Evolutionary conservation across 2,113 vertebrate genomes (phyloP).

Genomic region (Hemibagrus wyckioides): DNA sequence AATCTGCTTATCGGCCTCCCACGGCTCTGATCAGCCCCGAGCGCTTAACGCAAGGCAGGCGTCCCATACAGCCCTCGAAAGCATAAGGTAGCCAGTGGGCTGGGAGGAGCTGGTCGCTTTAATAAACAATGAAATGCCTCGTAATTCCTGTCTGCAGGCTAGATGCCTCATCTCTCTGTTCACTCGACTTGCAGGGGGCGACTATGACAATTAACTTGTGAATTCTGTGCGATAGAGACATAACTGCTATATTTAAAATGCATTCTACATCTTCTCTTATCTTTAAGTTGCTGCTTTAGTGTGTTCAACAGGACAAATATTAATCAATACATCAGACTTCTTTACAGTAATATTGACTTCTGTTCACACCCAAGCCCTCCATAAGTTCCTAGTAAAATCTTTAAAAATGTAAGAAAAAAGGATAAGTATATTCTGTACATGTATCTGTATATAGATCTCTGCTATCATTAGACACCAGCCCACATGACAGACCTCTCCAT

Average conservation of each 20-base stretch:
- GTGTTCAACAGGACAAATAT: neutral
- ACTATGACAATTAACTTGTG: neutral
- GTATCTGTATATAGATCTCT: neutral
- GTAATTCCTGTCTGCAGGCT: slow-evolving; percentile 27
- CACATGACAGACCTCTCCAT: neutral
- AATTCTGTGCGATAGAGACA: neutral
- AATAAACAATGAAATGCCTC: slow-evolving; percentile 59
- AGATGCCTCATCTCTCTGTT: neutral
- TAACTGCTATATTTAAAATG: neutral
- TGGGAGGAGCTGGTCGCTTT: slow-evolving; percentile 54
- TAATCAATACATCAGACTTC: neutral
- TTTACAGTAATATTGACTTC: neutral
- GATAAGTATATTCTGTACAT: neutral
- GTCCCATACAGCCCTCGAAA: slow-evolving; percentile 66
- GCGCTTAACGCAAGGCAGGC: slow-evolving; percentile 75
- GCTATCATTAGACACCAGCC: neutral
- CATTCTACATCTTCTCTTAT: neutral
- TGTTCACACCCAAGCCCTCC: neutral
- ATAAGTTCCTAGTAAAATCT: neutral
- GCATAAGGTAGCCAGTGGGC: slow-evolving; percentile 61
- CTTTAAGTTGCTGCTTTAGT: neutral
- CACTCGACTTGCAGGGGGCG: neutral
- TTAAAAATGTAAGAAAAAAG: neutral
- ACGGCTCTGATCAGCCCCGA: slow-evolving; percentile 73
- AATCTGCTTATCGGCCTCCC: slow-evolving; percentile 80